These are phyloP conservation scores for Lomographa bimaculata DNA, from an alignment of 2,888 invertebrate genomes.

Conservation along the genomic window DNA sequence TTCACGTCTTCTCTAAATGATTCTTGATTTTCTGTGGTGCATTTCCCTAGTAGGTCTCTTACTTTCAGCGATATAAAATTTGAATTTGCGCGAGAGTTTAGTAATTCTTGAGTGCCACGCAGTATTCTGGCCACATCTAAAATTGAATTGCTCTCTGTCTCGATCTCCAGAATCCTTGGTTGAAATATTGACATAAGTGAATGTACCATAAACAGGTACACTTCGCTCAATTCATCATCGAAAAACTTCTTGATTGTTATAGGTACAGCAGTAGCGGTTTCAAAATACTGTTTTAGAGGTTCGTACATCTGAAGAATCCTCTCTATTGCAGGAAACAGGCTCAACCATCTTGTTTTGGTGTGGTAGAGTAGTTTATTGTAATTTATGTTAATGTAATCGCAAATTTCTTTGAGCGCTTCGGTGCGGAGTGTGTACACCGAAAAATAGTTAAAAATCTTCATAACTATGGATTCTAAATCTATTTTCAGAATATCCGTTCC, in stretches of 20 bases:
- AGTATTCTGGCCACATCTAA: conserved; percentile 9
- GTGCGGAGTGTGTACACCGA: conserved; percentile 34
- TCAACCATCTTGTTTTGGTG: conserved; percentile 36
- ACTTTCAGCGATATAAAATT: conserved; percentile 29
- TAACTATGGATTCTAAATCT: conserved; percentile 25
- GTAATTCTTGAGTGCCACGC: conserved; percentile 20
- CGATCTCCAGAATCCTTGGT: conserved; percentile 20
- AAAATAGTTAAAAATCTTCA: conserved; percentile 34
- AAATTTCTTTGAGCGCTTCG: conserved; percentile 27
- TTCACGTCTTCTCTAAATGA: conserved; percentile 26
- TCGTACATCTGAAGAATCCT: conserved; percentile 36
- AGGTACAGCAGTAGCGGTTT: conserved; percentile 10
- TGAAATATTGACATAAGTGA: conserved; percentile 8
- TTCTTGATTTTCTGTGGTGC: conserved; percentile 26
- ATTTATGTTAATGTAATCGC: conserved; percentile 27
- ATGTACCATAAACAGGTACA: conserved; percentile 6
- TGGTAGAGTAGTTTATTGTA: conserved; percentile 35
- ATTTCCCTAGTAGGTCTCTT: conserved; percentile 12
- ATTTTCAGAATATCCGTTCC: conserved; percentile 8
- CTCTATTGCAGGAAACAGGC: conserved; percentile 39
- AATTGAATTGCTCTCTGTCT: conserved; percentile 9
- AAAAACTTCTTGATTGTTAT: conserved; percentile 27
- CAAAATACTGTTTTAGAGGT: conserved; percentile 37
- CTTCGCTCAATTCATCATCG: conserved; percentile 29
- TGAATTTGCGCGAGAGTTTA: conserved; percentile 21